Evolutionary conservation across 2,888 invertebrate species (phyloP), one percentile per base, ranked within the genome.

Genomic region (Apodemia hepburni): DNA sequence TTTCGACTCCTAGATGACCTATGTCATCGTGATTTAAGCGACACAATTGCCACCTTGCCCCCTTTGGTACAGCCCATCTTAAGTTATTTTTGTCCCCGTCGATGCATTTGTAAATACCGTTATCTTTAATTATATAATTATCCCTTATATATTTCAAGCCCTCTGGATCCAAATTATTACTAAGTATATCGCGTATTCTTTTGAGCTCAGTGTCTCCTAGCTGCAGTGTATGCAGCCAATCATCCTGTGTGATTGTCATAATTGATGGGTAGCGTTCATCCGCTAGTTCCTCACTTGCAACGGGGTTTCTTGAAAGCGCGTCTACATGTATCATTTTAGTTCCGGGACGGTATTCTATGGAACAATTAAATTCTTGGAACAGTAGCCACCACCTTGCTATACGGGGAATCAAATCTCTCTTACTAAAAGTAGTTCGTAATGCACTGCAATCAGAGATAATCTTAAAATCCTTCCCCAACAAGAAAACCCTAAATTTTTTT

Each of bases 1-100:
- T 69, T 0, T 68, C 68, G 0, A 64, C 8, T 2, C 62, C 58
- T 29, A 68, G 61, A 49, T 68, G 49, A 17, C 49, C 49, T 7
- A 49, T 49, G 3, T 49, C 49, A 49, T 49, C 49, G 17, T 49
- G 49, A 18, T 49, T 49, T 17, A 49, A 8, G 11, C 49, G 49
- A 49, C 49, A 49, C 12, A 58, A 12, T 6, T 58, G 58, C 33
- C 58, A 33, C 15, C 49, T 58, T 15, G n/a, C 58, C 6, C 58
- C 17, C 12, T 33, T 60, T 60, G 74, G 74, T 0, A 73, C 73
- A 0, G 73, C 60, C 72, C 72, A 71, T n/a, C 59, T 63, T 66
- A 35, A 12, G n/a, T 38, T 59, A 22, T 15, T 59, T 59, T n/a
- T 38, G 12, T 65, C 62, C 2, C 61, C 62, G 4, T 64, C 62